Conservation (phyloP, 2,113 vertebrate genomes). For the Pteropus alecto region DNA sequence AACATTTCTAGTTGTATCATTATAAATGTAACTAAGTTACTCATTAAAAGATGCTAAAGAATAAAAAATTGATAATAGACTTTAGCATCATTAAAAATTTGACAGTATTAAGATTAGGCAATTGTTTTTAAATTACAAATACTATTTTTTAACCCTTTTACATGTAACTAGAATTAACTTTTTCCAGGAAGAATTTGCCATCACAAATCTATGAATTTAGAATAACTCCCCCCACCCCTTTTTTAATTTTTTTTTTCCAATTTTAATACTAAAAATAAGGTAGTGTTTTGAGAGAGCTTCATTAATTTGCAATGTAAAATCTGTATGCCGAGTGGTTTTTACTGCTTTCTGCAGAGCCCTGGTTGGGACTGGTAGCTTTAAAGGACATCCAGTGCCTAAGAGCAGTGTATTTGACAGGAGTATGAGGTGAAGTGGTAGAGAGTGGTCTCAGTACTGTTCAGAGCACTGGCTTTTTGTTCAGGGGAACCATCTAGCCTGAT, state of each 20-base stretch:
- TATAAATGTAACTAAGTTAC: not conserved
- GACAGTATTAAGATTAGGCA: not conserved
- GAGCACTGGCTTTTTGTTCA: not conserved
- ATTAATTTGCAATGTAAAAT: not conserved
- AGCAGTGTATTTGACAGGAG: not conserved
- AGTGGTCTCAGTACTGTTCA: not conserved
- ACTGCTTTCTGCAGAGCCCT: not conserved
- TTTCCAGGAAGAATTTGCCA: constrained; percentile 75
- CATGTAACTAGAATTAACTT: constrained; percentile 67
- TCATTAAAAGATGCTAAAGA: not conserved
- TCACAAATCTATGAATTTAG: constrained; percentile 81
- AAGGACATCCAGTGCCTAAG: not conserved
- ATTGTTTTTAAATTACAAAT: constrained; percentile 47
- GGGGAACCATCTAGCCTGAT: not conserved
- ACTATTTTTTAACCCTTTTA: constrained; percentile 69
- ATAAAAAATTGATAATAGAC: not conserved
- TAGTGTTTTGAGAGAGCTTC: constrained; percentile 46
- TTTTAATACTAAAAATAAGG: constrained; percentile 3
- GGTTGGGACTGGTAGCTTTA: not conserved
- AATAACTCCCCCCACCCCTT: constrained; percentile 37
- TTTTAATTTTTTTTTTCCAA: not conserved
- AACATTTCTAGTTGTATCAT: constrained; percentile 44
- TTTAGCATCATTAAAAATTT: constrained; percentile 38
- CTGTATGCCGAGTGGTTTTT: not conserved
- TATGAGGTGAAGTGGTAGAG: too few relatives aligned